Percentiles rank a stretch among this genome's conserved stretches.
Conservation (phyloP, 2,888 invertebrate species). For the Dendrolimus houi region DNA sequence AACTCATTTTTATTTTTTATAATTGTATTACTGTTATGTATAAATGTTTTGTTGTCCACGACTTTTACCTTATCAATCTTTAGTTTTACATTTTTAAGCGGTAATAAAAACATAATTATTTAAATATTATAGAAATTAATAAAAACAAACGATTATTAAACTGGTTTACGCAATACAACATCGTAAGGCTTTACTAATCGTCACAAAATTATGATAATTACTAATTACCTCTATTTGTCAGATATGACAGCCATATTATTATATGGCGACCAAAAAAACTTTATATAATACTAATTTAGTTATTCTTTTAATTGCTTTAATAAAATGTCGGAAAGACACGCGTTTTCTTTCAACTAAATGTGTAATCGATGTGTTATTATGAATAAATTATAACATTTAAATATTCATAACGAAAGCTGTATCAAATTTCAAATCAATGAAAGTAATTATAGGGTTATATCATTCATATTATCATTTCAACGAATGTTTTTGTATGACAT, state of each 20-base stretch:
- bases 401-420: neutral
- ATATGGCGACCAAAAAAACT: neutral
- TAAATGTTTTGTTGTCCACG: too few species aligned
- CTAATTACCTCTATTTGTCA: constrained; percentile 15
- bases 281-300: neutral
- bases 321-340: neutral
- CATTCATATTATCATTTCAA: neutral
- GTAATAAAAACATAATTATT: too few species aligned
- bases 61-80: too few species aligned
- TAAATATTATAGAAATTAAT: too few species aligned
- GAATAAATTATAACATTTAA: constrained; percentile 6
- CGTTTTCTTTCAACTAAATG: neutral
- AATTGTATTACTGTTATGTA: too few species aligned
- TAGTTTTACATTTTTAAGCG: too few species aligned
- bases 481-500: neutral
- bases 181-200: constrained; percentile 2
- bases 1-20: too few species aligned
- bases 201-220: constrained; percentile 15
- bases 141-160: too few species aligned
- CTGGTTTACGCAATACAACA: too few species aligned
- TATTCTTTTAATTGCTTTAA: neutral
- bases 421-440: neutral
- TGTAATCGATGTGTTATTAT: constrained; percentile 2
- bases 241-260: neutral
- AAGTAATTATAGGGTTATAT: neutral